A percentile compares a stretch with the other conserved stretches of the same genome.
These are phyloP conservation scores for Podarcis siculus DNA, from an alignment of 2,797 vertebrate species.

Conservation along the genomic window DNA sequence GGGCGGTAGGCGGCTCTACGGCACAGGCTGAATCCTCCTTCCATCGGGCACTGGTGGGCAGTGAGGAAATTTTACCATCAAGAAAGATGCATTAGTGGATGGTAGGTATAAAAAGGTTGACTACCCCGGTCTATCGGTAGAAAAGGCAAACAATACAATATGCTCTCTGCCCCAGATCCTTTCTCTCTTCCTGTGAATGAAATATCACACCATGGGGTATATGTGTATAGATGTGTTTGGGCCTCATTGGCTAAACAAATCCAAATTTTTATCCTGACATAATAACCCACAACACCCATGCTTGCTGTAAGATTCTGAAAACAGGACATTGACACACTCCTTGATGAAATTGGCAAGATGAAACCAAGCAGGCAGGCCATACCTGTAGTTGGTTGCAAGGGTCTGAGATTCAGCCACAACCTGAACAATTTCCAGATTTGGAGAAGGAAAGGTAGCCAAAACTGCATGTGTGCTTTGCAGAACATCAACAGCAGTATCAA, in stretches of 20 bases:
- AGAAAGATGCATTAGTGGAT: too few relatives aligned
- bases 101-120: too few relatives aligned
- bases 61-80: too few relatives aligned
- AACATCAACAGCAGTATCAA: slow-evolving; percentile 5
- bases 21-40: too few relatives aligned
- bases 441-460: not conserved
- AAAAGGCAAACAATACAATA: not conserved
- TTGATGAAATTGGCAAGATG: not conserved
- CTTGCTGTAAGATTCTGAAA: not conserved
- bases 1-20: too few relatives aligned
- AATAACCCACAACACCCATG: not conserved
- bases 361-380: not conserved
- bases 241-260: not conserved
- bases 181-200: not conserved
- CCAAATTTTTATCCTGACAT: not conserved
- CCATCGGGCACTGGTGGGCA: too few relatives aligned
- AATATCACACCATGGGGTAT: not conserved
- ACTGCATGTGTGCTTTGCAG: not conserved
- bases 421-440: not conserved
- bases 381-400: not conserved
- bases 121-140: too few relatives aligned
- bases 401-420: not conserved
- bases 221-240: too few relatives aligned
- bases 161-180: too few relatives aligned
- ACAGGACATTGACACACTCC: not conserved